phyloP scores from a whole-genome alignment of 2,888 invertebrate species.

The Antitype chi region DNA sequence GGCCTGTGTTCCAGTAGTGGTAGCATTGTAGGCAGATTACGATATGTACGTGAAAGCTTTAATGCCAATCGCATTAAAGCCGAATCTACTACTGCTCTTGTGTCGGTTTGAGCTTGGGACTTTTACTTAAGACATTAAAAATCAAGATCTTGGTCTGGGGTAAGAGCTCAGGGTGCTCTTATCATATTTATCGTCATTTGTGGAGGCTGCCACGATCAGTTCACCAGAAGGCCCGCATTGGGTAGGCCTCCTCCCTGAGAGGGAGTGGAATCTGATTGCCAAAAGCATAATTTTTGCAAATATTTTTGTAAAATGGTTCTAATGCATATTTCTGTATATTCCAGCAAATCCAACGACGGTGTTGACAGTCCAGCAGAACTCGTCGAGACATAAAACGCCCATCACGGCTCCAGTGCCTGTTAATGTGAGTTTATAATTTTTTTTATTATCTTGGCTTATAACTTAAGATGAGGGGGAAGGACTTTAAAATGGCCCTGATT shows the following conservation, averaged over 20 bases:
- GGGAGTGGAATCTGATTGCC: no score
- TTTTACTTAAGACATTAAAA: no score
- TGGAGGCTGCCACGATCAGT: not conserved
- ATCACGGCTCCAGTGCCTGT: conserved; percentile 97
- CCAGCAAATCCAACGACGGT: conserved; percentile 90
- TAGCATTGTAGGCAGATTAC: no score
- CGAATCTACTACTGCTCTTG: no score
- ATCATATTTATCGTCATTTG: no score
- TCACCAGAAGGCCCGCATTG: no score
- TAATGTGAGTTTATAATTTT: conserved; percentile 92
- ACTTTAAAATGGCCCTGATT: not conserved
- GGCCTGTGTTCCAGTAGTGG: no score
- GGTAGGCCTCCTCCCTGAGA: not conserved
- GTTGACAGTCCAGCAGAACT: conserved; percentile 86
- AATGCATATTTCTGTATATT: conserved; percentile 62
- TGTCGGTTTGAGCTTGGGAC: no score
- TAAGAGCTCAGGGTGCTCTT: no score
- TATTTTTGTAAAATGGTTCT: not conserved
- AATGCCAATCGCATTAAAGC: no score
- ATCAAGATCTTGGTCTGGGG: no score
- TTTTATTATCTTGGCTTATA: not conserved
- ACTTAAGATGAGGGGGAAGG: not conserved
- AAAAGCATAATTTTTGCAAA: not conserved
- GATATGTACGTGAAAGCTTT: no score
- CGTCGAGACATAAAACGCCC: conserved; percentile 88